Conservation (phyloP, 2,113 vertebrate genomes). For the Cynocephalus volans region DNA sequence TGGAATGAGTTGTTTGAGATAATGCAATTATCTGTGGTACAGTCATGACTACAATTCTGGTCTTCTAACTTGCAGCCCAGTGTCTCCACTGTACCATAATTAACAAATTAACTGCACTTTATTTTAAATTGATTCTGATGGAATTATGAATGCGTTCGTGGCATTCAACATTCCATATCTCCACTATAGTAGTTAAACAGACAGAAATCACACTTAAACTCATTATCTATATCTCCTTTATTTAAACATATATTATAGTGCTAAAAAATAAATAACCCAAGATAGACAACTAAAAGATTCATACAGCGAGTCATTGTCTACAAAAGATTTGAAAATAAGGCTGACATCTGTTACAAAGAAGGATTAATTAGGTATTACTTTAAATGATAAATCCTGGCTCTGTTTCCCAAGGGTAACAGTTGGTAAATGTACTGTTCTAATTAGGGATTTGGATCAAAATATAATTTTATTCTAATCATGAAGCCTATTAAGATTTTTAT, state of each 20-base stretch:
- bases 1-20: background rate
- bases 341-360: conserved; percentile 87
- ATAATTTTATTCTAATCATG: conserved; percentile 83
- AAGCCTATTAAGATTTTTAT: conserved; percentile 81
- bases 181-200: background rate
- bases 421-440: conserved; percentile 86
- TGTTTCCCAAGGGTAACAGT: conserved; percentile 86
- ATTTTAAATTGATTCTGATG: background rate
- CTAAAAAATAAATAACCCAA: conserved; percentile 71
- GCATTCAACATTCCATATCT: background rate
- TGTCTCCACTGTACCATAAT: background rate
- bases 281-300: conserved; percentile 77
- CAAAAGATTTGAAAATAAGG: conserved; percentile 77
- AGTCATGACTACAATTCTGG: background rate
- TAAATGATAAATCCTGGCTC: conserved; percentile 87
- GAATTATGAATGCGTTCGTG: background rate
- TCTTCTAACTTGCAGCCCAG: background rate
- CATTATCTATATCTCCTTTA: conserved; percentile 33
- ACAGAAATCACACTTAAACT: conserved; percentile 46
- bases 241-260: conserved; percentile 65
- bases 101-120: background rate
- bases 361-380: conserved; percentile 88
- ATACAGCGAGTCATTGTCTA: conserved; percentile 61
- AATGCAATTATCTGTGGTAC: fast-evolving
- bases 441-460: conserved; percentile 85